Base-by-base conservation (phyloP, 2,888 invertebrate species). In the Phorcus lineatus region DNA sequence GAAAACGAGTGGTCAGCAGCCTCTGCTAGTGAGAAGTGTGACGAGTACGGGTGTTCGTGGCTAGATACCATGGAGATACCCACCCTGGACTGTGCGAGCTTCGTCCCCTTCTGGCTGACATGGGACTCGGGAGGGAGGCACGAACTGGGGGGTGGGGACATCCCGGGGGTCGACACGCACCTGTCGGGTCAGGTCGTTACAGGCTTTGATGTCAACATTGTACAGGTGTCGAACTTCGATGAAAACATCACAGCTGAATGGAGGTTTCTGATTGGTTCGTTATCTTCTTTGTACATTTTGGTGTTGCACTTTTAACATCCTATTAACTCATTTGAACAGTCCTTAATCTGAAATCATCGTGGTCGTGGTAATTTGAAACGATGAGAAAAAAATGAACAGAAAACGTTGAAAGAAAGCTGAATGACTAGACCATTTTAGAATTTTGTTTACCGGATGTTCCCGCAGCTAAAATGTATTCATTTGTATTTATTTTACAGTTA, bases 1-100 rank as follows among this genome's bases (percentile, higher is more conserved):
- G 16, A 19, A n/a, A 74, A 74, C 74, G 74, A 74, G 22, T 74
- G 74, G 74, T 40, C 74, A 52, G 74, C 74, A n/a, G 52, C 52
- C 19, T 22, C 74, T n/a, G 47, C 74, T 24, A 74, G 74, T 53
- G 52, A 19, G 3, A 24, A 52, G 6, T 74, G 74, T 24, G 74
- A 74, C 53, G 52, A 19, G 6, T 52, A n/a, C 53, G 53, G 52
- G 47, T 74, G 74, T 52, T 52, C 40, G 24, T 74, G 74, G 74
- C 22, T 74, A 22, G 52, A 40, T 9, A 52, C 40, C 22, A 53
- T 52, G 16, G 19, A 74, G 11, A 52, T 16, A 0, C 40, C 47
- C 24, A 16, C 52, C 52, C 19, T 74, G 22, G 52, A 74, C 52
- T 74, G 74, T 24, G 52, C 11, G 47, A 62, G 17, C 16, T 62